Evolutionary conservation across 1,140 invertebrate species (phyloP).

Genomic region (Macrobrachium nipponense): DNA sequence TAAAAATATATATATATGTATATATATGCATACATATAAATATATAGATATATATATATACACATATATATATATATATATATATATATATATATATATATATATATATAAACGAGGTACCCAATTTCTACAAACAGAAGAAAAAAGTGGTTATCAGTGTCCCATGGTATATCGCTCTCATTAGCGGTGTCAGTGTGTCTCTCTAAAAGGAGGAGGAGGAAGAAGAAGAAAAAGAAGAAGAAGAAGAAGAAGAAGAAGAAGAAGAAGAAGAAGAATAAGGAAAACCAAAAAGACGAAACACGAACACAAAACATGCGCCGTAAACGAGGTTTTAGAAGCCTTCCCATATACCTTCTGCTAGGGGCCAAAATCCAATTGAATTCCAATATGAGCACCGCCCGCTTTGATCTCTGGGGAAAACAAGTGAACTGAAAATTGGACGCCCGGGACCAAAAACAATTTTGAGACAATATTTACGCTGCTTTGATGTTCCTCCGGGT

Average conservation of each 20-base stretch:
- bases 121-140: too few species aligned
- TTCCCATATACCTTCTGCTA: conserved; percentile 5
- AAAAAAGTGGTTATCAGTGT: too few species aligned
- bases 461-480: conserved; percentile 28
- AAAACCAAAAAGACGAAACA: too few species aligned
- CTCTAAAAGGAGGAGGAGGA: too few species aligned
- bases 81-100: not conserved
- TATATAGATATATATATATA: conserved; percentile 15
- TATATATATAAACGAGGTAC: not conserved
- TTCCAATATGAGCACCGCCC: conserved; percentile 31
- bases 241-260: too few species aligned
- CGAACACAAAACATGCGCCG: not conserved
- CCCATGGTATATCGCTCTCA: not conserved
- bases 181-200: not conserved
- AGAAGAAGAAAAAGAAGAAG: too few species aligned
- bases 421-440: conserved; percentile 48
- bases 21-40: not conserved
- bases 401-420: conserved; percentile 36
- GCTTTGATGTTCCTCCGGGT: conserved; percentile 6
- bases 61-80: not conserved
- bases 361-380: conserved; percentile 28
- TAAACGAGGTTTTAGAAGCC: not conserved
- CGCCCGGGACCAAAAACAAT: not conserved
- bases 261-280: too few species aligned
- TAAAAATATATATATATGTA: not conserved